Base-by-base conservation (phyloP, 2,113 vertebrate species). In the Brachionichthys hirsutus region DNA sequence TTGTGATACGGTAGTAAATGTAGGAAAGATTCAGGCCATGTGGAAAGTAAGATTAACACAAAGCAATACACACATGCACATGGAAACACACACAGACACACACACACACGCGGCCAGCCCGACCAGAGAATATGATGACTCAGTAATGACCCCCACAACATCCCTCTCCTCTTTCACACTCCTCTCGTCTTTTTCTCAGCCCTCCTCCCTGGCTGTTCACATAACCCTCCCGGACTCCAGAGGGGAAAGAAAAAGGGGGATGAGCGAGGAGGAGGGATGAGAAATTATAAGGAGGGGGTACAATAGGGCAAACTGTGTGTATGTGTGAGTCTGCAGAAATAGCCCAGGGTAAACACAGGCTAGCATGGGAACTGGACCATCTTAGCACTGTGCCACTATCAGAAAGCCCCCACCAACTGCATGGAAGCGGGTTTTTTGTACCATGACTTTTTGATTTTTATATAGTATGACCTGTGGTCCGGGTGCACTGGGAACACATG, bases 151-250 rank as follows among this genome's bases (percentile, higher is more conserved):
- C 81, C 75, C 75, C 55, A 48, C 68, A 92, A 86, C 62, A 73
- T 86, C 75, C 76, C 41, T 82, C 82, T 67, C 67, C 69, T 83
- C 70, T 83, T 78, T 89, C 83, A 80, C 83, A 83, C 78, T 82
- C 80, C 70, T 79, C 73, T 71, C 36, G 52, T 82, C 77, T 76
- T 30, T 86, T 84, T 89, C 88, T 87, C 85, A 86, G 80, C 67
- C 80, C 81, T 78, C 87, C 82, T 87, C 84, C 54, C 68, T 67
- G 83, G 76, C 77, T 83, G 89, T 96, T 97, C 97, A 95, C 95
- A 98, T 95, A 96, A 95, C 94, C 96, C 94, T 84, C 64, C 54
- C 83, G 87, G 88, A 85, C 92, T 93, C 92, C 59, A 80, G 85
- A 90, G 93, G 92, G 91, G 84, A 82, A 74, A 52, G 63, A 48